Conservation (phyloP, 2,888 invertebrate species). For the Zele albiditarsus region DNA sequence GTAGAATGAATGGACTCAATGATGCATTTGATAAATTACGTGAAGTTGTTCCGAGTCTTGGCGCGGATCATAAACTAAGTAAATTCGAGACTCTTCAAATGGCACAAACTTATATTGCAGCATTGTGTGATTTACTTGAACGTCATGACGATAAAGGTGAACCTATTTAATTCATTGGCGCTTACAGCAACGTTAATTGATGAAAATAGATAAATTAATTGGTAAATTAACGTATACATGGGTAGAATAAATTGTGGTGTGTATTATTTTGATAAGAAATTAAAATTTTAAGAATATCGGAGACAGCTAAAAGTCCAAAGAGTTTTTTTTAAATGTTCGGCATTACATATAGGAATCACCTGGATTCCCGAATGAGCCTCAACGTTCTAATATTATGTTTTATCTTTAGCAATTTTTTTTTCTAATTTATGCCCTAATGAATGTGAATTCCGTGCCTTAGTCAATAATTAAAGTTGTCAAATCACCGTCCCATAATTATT, state of each 20-base stretch:
- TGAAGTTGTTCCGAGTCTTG: conserved; percentile 82
- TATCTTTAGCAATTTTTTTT: not conserved
- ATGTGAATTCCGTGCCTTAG: conserved; percentile 2
- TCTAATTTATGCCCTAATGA: not conserved
- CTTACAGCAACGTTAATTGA: not conserved
- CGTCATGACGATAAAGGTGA: conserved; percentile 64
- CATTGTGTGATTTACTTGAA: conserved; percentile 79
- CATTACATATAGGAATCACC: not conserved
- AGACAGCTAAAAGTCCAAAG: conserved; percentile 63
- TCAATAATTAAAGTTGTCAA: conserved; percentile 8
- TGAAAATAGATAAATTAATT: conserved; percentile 1
- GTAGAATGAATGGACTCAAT: conserved; percentile 85
- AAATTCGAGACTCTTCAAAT: conserved; percentile 87
- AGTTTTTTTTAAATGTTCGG: conserved; percentile 37
- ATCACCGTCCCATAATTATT: not conserved
- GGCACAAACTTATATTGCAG: conserved; percentile 85
- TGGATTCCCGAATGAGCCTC: not conserved
- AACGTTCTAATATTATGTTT: not conserved
- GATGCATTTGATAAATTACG: conserved; percentile 83
- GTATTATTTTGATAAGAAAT: not conserved
- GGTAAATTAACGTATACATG: conserved; percentile 2
- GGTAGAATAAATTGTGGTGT: not conserved
- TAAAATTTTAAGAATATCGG: conserved; percentile 6
- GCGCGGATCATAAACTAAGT: conserved; percentile 82
- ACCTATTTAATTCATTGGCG: conserved; percentile 28